phyloP scores from a whole-genome alignment of 2,113 vertebrate genomes.

The Paracanthobrama guichenoti region DNA sequence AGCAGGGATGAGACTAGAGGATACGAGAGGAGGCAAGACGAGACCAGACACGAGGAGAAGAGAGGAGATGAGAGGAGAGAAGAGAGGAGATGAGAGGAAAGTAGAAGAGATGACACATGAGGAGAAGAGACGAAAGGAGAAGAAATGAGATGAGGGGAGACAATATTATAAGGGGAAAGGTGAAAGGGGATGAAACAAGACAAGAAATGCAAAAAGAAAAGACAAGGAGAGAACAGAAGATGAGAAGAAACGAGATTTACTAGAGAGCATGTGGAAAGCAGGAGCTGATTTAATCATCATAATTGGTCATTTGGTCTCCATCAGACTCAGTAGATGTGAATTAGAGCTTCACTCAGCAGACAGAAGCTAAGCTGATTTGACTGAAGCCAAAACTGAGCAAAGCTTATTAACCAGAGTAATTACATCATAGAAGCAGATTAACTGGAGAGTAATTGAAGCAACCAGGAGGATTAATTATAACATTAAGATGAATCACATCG shows the following conservation, averaged over 20 bases:
- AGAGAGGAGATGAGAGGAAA: not conserved
- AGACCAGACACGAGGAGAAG: rapidly evolving
- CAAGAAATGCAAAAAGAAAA: not conserved
- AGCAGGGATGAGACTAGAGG: no score
- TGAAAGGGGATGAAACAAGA: not conserved
- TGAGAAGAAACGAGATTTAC: not conserved
- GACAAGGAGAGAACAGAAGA: not conserved
- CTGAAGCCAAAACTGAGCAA: constrained; percentile 24
- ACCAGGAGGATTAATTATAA: constrained; percentile 16
- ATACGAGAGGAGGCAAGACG: not conserved
- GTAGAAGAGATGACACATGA: not conserved
- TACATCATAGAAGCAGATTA: constrained; percentile 16
- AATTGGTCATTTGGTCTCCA: not conserved
- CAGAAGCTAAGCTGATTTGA: not conserved
- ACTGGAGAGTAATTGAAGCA: constrained; percentile 14
- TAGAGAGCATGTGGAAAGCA: not conserved
- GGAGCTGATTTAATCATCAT: constrained; percentile 7
- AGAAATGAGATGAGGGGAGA: not conserved
- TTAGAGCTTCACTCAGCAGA: constrained; percentile 11
- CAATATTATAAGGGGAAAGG: not conserved
- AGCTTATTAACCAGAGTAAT: constrained; percentile 27
- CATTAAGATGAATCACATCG: not conserved
- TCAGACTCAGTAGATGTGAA: not conserved
- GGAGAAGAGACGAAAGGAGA: not conserved
- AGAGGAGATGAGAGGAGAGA: not conserved